These are phyloP conservation scores for Torymus tubicola DNA, from an alignment of 2,888 invertebrate genomes.

Conservation along the genomic window DNA sequence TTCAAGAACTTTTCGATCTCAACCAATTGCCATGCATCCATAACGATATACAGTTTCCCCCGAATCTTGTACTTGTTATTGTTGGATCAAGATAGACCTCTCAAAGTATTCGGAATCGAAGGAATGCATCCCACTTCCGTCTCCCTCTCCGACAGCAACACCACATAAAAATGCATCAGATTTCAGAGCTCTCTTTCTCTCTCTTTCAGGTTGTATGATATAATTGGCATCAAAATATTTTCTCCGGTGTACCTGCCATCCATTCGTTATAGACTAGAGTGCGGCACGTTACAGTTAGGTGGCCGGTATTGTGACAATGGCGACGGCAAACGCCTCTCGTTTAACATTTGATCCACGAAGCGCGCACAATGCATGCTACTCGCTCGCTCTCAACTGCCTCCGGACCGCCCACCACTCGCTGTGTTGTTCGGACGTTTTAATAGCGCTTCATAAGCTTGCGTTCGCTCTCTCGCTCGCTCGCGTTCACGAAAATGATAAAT, in stretches of 20 bases:
- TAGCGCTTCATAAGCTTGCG: not conserved
- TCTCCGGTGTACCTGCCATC: not conserved
- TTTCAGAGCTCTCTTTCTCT: not conserved
- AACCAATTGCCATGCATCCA: no score
- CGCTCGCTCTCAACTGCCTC: no score
- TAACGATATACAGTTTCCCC: no score
- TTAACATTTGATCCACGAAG: conserved; percentile 27
- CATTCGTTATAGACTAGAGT: not conserved
- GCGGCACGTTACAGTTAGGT: conserved; percentile 20
- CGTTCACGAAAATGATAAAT: conserved; percentile 48
- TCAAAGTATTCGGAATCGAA: no score
- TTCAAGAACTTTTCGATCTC: no score
- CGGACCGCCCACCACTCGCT: conserved; percentile 18
- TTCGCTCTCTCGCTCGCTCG: not conserved
- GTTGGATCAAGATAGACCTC: no score
- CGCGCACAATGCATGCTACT: not conserved
- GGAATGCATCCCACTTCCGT: no score
- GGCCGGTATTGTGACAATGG: not conserved
- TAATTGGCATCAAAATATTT: conserved; percentile 2
- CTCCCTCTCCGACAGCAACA: no score
- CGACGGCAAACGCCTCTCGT: conserved; percentile 25
- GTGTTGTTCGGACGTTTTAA: conserved; percentile 18
- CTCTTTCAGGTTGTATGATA: not conserved
- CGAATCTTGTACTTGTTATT: no score
- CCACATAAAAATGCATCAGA: conserved; percentile 16